Conservation (phyloP, 2,888 invertebrate genomes). For the Agrotis clavis region DNA sequence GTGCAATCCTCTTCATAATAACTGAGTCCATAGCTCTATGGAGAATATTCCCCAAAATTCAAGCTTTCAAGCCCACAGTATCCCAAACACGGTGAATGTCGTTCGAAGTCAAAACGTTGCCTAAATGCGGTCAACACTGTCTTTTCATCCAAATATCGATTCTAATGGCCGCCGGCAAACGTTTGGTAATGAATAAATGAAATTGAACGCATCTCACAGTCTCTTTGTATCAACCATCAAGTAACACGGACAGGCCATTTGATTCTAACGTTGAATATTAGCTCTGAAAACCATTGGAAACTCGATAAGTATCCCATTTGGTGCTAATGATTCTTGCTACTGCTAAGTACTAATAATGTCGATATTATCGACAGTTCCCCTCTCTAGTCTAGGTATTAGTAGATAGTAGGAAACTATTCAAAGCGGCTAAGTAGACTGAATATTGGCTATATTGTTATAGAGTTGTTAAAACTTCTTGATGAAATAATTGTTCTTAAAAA, state of each 20-base stretch:
- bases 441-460: slow-evolving; percentile 16
- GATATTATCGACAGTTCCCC: slow-evolving; percentile 53
- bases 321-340: slow-evolving; percentile 51
- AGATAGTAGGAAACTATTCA: slow-evolving; percentile 39
- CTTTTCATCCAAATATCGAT: slow-evolving; percentile 11
- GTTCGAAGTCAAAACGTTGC: neutral
- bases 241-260: slow-evolving; percentile 23
- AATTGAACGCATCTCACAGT: slow-evolving; percentile 16
- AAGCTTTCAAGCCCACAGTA: neutral
- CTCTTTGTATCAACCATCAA: slow-evolving; percentile 27
- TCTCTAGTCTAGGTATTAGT: slow-evolving; percentile 4
- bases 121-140: slow-evolving; percentile 1
- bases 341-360: slow-evolving; percentile 47
- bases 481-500: neutral
- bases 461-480: neutral
- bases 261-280: slow-evolving; percentile 45
- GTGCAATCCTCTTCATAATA: neutral
- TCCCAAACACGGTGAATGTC: neutral
- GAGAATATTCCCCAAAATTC: neutral
- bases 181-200: slow-evolving; percentile 31
- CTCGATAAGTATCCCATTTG: slow-evolving; percentile 48
- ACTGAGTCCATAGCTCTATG: neutral
- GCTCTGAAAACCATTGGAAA: slow-evolving; percentile 45
- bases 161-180: neutral
- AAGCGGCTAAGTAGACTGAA: neutral